Percentiles rank a stretch among this genome's conserved stretches.
phyloP scores from a whole-genome alignment of 1,140 invertebrate species.

The Cepaea nemoralis region DNA sequence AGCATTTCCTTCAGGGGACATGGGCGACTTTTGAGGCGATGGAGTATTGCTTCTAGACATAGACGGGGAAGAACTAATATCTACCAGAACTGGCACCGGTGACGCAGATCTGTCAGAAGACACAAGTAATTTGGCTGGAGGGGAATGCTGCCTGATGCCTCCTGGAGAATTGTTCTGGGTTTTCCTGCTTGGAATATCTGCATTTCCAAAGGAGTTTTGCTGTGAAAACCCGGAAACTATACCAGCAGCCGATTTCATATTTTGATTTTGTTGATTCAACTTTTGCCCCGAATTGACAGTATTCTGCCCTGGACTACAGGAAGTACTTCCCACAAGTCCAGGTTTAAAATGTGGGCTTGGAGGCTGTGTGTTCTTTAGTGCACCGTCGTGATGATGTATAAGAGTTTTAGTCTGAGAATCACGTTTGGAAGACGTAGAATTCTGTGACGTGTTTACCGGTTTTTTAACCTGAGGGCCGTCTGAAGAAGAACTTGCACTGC shows the following conservation, averaged over 20 bases:
- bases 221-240: not conserved
- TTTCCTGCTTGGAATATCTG: not conserved
- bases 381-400: not conserved
- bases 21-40: conserved; percentile 21
- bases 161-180: not conserved
- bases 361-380: not conserved
- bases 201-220: not conserved
- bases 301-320: not conserved
- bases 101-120: not conserved
- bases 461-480: not conserved
- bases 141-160: not conserved
- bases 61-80: not conserved
- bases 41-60: conserved; percentile 12
- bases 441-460: not conserved
- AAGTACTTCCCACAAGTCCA: not conserved
- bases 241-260: not conserved
- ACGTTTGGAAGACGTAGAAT: conserved; percentile 10
- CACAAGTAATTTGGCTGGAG: not conserved
- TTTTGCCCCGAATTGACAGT: not conserved
- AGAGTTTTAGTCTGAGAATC: not conserved
- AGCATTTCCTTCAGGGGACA: conserved; percentile 22
- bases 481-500: not conserved
- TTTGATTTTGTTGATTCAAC: not conserved
- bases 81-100: not conserved
- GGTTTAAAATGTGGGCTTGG: not conserved